These are phyloP conservation scores for Embidobia sp. DNA, from an alignment of 2,888 invertebrate genomes.

Conservation along the genomic window DNA sequence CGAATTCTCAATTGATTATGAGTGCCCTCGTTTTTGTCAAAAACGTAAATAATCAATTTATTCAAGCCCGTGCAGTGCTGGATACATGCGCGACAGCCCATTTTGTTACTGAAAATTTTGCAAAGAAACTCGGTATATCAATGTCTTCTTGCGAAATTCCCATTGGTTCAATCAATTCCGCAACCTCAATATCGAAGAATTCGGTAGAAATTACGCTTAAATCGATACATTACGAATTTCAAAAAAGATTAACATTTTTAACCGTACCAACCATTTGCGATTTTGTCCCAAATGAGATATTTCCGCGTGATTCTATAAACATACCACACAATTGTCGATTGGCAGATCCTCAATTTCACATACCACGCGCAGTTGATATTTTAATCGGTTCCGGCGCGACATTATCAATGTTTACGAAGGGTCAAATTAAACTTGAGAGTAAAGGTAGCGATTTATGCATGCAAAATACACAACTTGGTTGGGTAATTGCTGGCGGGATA, in stretches of 20 bases:
- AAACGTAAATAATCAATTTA: background rate
- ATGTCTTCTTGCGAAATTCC: background rate
- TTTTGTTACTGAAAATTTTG: constrained; percentile 5
- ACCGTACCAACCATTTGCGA: background rate
- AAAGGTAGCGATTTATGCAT: background rate
- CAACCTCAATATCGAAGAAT: background rate
- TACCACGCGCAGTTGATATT: background rate
- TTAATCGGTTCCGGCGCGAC: background rate
- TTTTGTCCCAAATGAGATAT: background rate
- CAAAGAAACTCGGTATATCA: background rate
- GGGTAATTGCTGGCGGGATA: constrained; percentile 2
- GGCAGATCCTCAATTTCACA: no score
- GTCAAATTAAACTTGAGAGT: background rate
- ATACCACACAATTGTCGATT: no score
- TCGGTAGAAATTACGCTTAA: background rate
- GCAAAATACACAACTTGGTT: background rate
- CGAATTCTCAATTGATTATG: background rate
- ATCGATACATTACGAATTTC: background rate
- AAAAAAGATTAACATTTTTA: constrained; percentile 1
- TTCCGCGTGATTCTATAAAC: constrained; percentile 24
- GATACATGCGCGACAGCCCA: background rate
- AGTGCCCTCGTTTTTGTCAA: background rate
- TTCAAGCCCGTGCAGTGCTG: background rate
- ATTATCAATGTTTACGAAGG: background rate
- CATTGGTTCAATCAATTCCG: background rate